A percentile compares a stretch with the other conserved stretches of the same genome.
These are phyloP conservation scores for Cotesia chilonis DNA, from an alignment of 1,140 invertebrate genomes.

Conservation along the genomic window DNA sequence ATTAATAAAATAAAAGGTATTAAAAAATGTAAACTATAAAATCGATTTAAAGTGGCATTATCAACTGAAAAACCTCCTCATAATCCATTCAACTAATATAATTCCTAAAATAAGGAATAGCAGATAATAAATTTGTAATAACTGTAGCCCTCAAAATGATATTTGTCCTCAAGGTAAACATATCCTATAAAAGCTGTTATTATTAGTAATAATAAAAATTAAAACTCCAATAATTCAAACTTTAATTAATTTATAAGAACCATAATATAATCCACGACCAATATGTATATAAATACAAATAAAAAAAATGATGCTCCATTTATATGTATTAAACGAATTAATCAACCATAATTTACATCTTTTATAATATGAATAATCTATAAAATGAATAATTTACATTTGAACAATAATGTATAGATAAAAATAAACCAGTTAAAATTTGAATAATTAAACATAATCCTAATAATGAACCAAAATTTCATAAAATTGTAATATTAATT, in stretches of 20 bases:
- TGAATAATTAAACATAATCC: conserved; percentile 70
- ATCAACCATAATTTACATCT: conserved; percentile 68
- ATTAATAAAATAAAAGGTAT: conserved; percentile 73
- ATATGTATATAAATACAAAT: conserved; percentile 67
- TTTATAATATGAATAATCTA: conserved; percentile 67
- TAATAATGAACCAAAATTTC: conserved; percentile 67
- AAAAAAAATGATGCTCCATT: conserved; percentile 69
- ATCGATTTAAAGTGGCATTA: conserved; percentile 75
- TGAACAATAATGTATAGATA: conserved; percentile 70
- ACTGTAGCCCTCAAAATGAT: conserved; percentile 78
- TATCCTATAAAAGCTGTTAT: conserved; percentile 75
- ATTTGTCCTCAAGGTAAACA: conserved; percentile 77
- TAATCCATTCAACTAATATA: conserved; percentile 70
- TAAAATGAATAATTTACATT: conserved; percentile 68
- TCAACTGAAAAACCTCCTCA: conserved; percentile 77
- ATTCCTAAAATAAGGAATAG: conserved; percentile 72
- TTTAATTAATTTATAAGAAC: conserved; percentile 64
- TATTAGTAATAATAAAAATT: conserved; percentile 72
- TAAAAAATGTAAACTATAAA: conserved; percentile 77
- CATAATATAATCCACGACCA: conserved; percentile 69
- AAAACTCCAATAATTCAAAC: conserved; percentile 69
- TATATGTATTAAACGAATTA: conserved; percentile 69
- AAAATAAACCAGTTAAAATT: conserved; percentile 70
- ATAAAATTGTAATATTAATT: conserved; percentile 53
- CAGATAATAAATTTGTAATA: conserved; percentile 76